Evolutionary conservation across 2,113 vertebrate species (phyloP), one percentile per base, ranked within the genome.

Genomic region (Podarcis muralis): DNA sequence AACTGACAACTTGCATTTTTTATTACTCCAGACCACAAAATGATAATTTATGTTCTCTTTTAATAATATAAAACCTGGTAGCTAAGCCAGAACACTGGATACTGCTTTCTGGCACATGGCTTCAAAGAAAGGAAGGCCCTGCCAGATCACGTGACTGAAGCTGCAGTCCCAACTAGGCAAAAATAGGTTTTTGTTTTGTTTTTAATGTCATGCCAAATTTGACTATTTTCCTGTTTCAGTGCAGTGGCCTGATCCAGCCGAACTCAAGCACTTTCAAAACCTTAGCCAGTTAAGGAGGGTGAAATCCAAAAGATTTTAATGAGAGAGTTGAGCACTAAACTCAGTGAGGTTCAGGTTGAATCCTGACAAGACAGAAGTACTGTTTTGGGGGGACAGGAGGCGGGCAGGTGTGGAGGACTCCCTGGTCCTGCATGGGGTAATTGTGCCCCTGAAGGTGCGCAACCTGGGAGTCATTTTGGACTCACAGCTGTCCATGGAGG

Each of bases 21-120:
- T 92, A 95, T 92, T 94, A 78, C 92, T 94, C 88, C 80, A 88
- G 83, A 93, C 84, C 57, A 32, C 65, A 90, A 92, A 87, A 53
- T 23, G 0, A 87, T 92, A 94, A 94, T 92, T 94, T 93, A 95
- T 87, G 74, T 91, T 93, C 83, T 88, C 85, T 91, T 92, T 83
- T 16, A 92, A 89, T 93, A 87, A 84, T 82, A 91, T 83, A 93
- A 90, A 94, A 87, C 43, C 74, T 78, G 91, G 89, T 88, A 86
- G 66, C 83, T 88, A 87, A 92, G 83, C 4, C 79, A 81, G 53
- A 84, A 22, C 35, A 90, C 72, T 30, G 72, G 85, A 35, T 1
- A 37, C 25, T 80, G 91, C 65, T 94, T 92, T 90, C 72, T 88
- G 92, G 87, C 79, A 3, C 1, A 62, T 72, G 4, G n/a, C 15